phyloP scores from a whole-genome alignment of 2,797 vertebrate genomes.

The Ficedula albicollis region DNA sequence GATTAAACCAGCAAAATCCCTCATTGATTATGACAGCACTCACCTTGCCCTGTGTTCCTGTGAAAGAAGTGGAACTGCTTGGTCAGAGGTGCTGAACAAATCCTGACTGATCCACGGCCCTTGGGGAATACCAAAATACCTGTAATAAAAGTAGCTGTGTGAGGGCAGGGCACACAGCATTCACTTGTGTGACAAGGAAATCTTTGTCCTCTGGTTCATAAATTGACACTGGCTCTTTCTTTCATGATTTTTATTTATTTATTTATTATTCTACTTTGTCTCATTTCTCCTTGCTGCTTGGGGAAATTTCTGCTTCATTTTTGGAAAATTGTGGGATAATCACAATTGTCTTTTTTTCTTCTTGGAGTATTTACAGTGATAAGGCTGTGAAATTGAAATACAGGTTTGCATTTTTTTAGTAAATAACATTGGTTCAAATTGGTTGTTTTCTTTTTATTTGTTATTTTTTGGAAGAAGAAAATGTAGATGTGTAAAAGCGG shows the following conservation, averaged over 20 bases:
- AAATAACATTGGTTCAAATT: background rate
- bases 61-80: background rate
- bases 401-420: accelerated
- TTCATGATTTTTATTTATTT: background rate
- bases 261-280: background rate
- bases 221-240: background rate
- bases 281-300: background rate
- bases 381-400: background rate
- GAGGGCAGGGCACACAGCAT: background rate
- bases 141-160: background rate
- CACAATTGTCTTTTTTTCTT: background rate
- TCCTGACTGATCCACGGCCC: background rate
- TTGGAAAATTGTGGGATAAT: background rate
- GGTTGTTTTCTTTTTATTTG: background rate
- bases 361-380: background rate
- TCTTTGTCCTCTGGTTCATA: background rate
- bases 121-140: background rate
- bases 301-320: background rate
- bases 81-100: background rate
- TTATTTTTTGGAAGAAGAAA: background rate
- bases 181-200: background rate
- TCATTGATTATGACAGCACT: background rate
- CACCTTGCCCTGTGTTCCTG: background rate
- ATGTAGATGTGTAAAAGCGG: background rate
- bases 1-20: background rate